Evolutionary conservation across 1,140 invertebrate species (phyloP).

Genomic region (Apolygus lucorum): DNA sequence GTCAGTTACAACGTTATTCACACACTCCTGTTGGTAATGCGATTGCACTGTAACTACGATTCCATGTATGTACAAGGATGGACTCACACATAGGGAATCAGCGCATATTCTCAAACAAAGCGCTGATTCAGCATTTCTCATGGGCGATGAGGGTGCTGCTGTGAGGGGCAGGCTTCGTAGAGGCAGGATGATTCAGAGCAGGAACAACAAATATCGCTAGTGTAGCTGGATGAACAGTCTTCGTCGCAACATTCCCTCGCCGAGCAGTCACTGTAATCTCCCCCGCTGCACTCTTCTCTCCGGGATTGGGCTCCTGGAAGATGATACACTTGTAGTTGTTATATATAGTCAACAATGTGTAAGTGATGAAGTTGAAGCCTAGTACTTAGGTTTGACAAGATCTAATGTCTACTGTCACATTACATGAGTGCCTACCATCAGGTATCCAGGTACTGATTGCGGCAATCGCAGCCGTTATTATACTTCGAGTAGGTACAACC

Average conservation of each 20-base stretch:
- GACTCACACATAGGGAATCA: conserved; percentile 9
- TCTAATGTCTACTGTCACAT: too few relatives aligned
- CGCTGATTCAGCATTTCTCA: conserved; percentile 23
- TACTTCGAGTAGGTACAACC: too few relatives aligned
- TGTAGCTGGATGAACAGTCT: conserved; percentile 24
- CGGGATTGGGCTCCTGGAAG: conserved; percentile 4
- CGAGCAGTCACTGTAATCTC: conserved; percentile 26
- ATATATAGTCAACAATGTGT: too few relatives aligned
- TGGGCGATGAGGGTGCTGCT: conserved; percentile 15
- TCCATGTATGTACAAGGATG: not conserved
- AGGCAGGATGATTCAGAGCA: conserved; percentile 37
- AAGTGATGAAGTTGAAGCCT: too few relatives aligned
- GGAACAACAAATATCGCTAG: conserved; percentile 36
- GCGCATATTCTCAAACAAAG: conserved; percentile 19
- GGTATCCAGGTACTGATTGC: not conserved
- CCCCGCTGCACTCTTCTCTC: conserved; percentile 19
- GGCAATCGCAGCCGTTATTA: too few relatives aligned
- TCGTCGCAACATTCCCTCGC: conserved; percentile 26
- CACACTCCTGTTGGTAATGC: too few relatives aligned
- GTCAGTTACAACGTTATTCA: too few relatives aligned
- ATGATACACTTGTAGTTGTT: too few relatives aligned
- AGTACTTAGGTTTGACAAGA: too few relatives aligned
- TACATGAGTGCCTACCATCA: too few relatives aligned
- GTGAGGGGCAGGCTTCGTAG: conserved; percentile 30
- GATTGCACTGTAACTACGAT: not conserved